Percentiles rank a stretch among this genome's conserved stretches.
These are phyloP conservation scores for Stenopsyche tienmushanensis DNA, from an alignment of 1,140 invertebrate species.

Conservation along the genomic window DNA sequence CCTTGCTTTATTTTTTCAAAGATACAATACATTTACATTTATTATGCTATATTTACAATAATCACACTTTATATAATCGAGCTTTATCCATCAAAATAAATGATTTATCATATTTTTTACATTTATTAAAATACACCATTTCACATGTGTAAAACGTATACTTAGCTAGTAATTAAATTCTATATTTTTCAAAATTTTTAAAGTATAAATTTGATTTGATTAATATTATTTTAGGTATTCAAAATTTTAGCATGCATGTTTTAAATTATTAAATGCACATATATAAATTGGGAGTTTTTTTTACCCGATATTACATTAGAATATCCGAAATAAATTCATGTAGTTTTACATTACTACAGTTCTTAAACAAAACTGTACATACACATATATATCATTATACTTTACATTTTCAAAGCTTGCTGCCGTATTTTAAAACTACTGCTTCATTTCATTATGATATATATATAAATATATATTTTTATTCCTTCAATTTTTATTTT, in stretches of 20 bases:
- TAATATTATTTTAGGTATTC: neutral
- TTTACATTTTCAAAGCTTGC: neutral
- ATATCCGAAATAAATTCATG: neutral
- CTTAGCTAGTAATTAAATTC: too few relatives aligned
- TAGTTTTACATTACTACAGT: too few relatives aligned
- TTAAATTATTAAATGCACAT: neutral
- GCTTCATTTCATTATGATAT: neutral
- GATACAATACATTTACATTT: too few relatives aligned
- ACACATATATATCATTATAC: neutral
- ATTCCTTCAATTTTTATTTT: neutral
- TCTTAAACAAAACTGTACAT: neutral
- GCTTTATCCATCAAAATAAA: too few relatives aligned
- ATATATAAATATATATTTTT: neutral
- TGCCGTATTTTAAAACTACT: neutral
- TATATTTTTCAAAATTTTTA: too few relatives aligned
- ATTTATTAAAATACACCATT: too few relatives aligned
- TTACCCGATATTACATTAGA: neutral
- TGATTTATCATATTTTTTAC: too few relatives aligned
- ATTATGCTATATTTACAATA: too few relatives aligned
- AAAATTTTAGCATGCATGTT: neutral
- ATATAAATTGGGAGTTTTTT: neutral
- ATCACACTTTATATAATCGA: too few relatives aligned
- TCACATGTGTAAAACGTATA: too few relatives aligned
- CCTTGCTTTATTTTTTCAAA: too few relatives aligned
- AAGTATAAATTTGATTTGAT: neutral